Conservation (phyloP, 2,888 invertebrate species). For the Heliconius ethilla region DNA sequence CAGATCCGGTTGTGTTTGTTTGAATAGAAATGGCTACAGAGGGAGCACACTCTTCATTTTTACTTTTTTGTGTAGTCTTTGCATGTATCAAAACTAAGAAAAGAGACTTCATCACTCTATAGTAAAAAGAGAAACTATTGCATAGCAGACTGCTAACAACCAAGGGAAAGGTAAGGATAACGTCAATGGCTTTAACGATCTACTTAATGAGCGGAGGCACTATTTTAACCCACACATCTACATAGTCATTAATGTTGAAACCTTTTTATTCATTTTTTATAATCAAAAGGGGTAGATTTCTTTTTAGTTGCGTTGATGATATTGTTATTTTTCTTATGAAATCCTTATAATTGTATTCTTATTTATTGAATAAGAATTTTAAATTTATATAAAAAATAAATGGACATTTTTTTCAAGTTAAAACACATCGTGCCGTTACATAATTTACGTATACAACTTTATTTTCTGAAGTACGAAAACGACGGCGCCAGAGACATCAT, state of each 20-base stretch:
- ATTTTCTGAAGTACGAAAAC: slow-evolving; percentile 49
- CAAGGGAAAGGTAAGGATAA: slow-evolving; percentile 44
- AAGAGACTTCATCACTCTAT: slow-evolving; percentile 34
- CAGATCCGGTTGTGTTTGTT: slow-evolving; percentile 28
- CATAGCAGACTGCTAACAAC: slow-evolving; percentile 43
- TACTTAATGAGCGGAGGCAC: slow-evolving; percentile 47
- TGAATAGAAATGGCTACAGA: slow-evolving; percentile 30
- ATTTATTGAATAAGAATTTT: not conserved
- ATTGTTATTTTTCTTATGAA: not conserved
- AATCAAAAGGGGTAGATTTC: slow-evolving; percentile 35
- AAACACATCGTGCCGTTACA: slow-evolving; percentile 58
- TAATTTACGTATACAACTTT: slow-evolving; percentile 71
- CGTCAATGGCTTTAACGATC: slow-evolving; percentile 47
- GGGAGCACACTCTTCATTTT: slow-evolving; percentile 26
- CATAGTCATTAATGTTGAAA: slow-evolving; percentile 44
- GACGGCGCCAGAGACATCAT: slow-evolving; percentile 57
- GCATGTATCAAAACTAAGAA: slow-evolving; percentile 34
- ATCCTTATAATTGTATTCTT: not conserved
- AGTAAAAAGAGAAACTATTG: slow-evolving; percentile 39
- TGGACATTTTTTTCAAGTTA: slow-evolving; percentile 14
- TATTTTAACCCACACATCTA: slow-evolving; percentile 43
- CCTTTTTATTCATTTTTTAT: slow-evolving; percentile 42
- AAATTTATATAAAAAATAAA: not conserved
- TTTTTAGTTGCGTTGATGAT: slow-evolving; percentile 28
- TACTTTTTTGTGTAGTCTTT: slow-evolving; percentile 32